Evolutionary conservation across 2,113 vertebrate genomes (phyloP).

Genomic region (Varanus salvator): DNA sequence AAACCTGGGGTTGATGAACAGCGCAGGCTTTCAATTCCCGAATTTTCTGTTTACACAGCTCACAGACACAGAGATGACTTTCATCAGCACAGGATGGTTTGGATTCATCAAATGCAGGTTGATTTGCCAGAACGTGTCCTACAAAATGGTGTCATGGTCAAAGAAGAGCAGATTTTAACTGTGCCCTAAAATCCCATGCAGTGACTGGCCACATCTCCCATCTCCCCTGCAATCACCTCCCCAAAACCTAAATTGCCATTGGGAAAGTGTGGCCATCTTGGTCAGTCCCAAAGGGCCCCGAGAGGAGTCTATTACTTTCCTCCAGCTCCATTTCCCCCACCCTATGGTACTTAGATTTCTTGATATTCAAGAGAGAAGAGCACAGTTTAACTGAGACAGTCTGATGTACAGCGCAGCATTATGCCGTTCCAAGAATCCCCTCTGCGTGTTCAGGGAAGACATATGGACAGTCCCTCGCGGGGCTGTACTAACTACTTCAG

Average conservation of each 20-base stretch:
- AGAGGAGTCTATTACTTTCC: background rate
- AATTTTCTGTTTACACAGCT: background rate
- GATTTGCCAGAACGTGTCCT: background rate
- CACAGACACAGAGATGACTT: background rate
- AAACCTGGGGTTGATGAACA: background rate
- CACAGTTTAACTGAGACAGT: too few relatives aligned
- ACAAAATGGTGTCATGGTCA: background rate
- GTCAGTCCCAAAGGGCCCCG: background rate
- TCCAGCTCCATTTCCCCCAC: too few relatives aligned
- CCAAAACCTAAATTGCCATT: too few relatives aligned
- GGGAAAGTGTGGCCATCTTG: background rate
- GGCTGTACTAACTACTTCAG: too few relatives aligned
- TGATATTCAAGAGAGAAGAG: too few relatives aligned
- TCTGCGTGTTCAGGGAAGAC: too few relatives aligned
- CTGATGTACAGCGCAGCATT: too few relatives aligned
- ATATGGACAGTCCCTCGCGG: too few relatives aligned
- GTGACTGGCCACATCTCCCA: background rate
- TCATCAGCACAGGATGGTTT: background rate
- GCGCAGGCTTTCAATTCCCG: background rate
- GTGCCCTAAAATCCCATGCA: background rate
- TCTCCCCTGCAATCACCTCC: too few relatives aligned
- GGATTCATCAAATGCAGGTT: background rate
- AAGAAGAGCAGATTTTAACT: background rate
- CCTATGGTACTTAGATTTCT: too few relatives aligned
- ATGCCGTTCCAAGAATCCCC: too few relatives aligned